Evolutionary conservation across 2,888 invertebrate genomes (phyloP).

Genomic region (Trachelus stipa): DNA sequence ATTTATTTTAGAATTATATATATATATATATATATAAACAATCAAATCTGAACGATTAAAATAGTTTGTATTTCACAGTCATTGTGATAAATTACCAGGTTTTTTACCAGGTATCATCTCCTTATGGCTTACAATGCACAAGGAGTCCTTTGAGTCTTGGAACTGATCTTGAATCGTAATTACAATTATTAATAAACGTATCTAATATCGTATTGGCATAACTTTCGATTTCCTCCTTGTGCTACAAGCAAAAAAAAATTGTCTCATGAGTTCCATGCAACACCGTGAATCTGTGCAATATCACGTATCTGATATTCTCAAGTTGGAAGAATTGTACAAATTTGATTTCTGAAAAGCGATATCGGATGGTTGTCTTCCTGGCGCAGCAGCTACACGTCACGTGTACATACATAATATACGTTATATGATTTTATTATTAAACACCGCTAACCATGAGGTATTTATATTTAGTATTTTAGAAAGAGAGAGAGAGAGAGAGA

Average conservation of each 20-base stretch:
- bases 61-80: background rate
- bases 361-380: background rate
- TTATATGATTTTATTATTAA: slow-evolving; percentile 3
- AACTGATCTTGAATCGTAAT: too few species aligned
- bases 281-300: background rate
- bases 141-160: background rate
- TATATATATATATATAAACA: too few species aligned
- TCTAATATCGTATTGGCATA: background rate
- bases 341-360: background rate
- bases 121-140: background rate
- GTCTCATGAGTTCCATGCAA: background rate
- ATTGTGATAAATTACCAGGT: background rate
- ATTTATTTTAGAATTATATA: too few species aligned
- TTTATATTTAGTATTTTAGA: background rate
- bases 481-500: background rate
- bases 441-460: background rate
- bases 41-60: too few species aligned
- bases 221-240: background rate
- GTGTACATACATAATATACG: background rate
- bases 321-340: background rate
- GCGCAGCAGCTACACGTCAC: background rate
- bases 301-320: background rate
- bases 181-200: too few species aligned
- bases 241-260: background rate
- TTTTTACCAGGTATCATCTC: background rate